Evolutionary conservation across 2,113 vertebrate genomes (phyloP).

Genomic region (Athene cunicularia): DNA sequence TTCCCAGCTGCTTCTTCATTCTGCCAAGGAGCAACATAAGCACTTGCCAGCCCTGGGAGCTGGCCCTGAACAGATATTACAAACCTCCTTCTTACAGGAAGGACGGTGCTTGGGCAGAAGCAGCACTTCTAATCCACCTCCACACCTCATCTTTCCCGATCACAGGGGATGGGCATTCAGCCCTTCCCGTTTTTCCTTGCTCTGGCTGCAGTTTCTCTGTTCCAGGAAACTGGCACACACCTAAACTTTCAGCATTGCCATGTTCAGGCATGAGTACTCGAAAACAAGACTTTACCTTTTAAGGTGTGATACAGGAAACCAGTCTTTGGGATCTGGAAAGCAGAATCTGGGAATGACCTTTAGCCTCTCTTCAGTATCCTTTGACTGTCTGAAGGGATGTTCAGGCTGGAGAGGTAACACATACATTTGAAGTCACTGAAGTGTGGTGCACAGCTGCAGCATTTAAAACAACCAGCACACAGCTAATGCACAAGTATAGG

Average conservation of each 20-base stretch:
- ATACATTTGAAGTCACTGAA: neutral
- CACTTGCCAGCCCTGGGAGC: neutral
- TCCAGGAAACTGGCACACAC: neutral
- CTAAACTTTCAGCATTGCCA: neutral
- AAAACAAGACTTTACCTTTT: constrained; percentile 80
- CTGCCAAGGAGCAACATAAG: neutral
- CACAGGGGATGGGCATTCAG: neutral
- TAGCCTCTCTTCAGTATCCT: constrained; percentile 92
- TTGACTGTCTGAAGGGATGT: constrained; percentile 86
- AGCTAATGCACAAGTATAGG: neutral
- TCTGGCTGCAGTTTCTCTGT: neutral
- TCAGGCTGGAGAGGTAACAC: constrained; percentile 83
- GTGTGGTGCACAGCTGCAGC: neutral
- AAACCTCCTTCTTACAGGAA: neutral
- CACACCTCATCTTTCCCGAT: neutral
- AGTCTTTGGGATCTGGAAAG: constrained; percentile 93
- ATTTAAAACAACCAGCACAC: neutral
- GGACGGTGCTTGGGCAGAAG: neutral
- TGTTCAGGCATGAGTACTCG: neutral
- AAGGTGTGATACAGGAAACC: constrained; percentile 86
- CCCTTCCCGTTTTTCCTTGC: neutral
- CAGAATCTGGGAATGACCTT: constrained; percentile 97
- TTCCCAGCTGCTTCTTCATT: neutral
- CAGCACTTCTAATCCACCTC: neutral
- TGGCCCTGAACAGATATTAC: neutral